Conservation (phyloP, 2,113 vertebrate genomes). For the Elachura formosa region DNA sequence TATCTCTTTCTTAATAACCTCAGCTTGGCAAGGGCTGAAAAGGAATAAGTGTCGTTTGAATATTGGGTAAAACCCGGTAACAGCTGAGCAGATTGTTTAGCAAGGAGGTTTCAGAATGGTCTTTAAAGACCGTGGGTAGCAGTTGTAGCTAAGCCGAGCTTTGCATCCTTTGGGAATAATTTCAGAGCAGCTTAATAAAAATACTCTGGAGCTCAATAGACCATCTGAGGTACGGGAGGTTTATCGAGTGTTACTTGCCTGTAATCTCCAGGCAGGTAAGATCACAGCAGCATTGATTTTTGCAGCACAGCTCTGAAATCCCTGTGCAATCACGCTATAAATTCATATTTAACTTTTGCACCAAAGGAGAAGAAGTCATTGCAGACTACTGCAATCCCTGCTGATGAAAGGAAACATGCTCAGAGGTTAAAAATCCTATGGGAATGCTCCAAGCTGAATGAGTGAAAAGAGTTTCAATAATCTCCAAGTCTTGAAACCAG, state of each 20-base stretch:
- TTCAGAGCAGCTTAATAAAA: slow-evolving; percentile 6
- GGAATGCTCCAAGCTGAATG: not conserved
- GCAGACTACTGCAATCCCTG: not conserved
- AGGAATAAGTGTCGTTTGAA: slow-evolving; percentile 38
- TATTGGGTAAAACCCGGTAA: slow-evolving; percentile 52
- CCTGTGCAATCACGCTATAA: not conserved
- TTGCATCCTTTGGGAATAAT: not conserved
- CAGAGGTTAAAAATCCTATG: not conserved
- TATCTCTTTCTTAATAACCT: slow-evolving; percentile 64
- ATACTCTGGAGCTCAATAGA: not conserved
- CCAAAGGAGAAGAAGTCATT: not conserved
- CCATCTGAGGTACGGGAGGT: not conserved
- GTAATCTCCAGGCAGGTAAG: not conserved
- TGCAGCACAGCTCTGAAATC: not conserved
- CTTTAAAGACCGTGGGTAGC: slow-evolving; percentile 1
- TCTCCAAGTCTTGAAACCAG: not conserved
- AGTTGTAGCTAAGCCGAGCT: not conserved
- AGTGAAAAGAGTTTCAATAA: not conserved
- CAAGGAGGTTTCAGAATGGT: slow-evolving; percentile 25
- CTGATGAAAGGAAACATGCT: slow-evolving; percentile 3
- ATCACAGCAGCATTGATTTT: not conserved
- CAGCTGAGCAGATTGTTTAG: slow-evolving; percentile 34
- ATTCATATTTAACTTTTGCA: not conserved
- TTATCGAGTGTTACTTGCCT: not conserved
- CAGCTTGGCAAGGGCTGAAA: slow-evolving; percentile 62